phyloP scores from a whole-genome alignment of 2,888 invertebrate species.

The Dioctria linearis region DNA sequence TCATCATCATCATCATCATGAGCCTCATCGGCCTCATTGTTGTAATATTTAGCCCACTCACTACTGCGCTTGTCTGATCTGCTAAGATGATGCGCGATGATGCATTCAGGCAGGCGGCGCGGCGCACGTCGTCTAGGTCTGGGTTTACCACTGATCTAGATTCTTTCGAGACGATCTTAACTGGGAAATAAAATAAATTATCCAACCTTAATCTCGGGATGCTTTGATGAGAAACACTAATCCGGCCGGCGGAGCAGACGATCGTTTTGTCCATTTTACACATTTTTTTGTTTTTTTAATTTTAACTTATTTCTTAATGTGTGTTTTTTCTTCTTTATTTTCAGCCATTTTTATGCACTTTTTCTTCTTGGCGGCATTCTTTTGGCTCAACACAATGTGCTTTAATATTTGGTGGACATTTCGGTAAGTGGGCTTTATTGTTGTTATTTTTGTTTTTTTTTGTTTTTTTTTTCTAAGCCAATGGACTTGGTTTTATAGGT shows the following conservation, averaged over 20 bases:
- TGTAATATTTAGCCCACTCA: neutral
- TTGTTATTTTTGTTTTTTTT: conserved; percentile 21
- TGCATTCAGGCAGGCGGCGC: conserved; percentile 1
- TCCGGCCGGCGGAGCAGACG: neutral
- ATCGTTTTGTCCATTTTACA: conserved; percentile 16
- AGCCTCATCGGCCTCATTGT: neutral
- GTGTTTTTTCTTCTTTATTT: conserved; percentile 69
- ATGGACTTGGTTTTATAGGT: neutral
- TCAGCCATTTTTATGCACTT: conserved; percentile 89
- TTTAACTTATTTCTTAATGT: conserved; percentile 43
- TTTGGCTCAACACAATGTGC: conserved; percentile 95
- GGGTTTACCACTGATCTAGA: conserved; percentile 39
- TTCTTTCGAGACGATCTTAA: conserved; percentile 27
- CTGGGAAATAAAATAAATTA: conserved; percentile 7
- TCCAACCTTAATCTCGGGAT: conserved; percentile 14
- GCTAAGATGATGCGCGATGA: neutral
- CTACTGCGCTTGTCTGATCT: neutral
- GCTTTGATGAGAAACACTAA: neutral
- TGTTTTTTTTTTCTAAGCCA: neutral
- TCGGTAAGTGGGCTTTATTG: conserved; percentile 75
- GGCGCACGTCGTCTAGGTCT: neutral
- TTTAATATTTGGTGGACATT: conserved; percentile 97
- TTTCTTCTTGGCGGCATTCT: conserved; percentile 90
- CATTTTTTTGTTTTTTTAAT: conserved; percentile 55
- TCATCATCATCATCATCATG: neutral